Base-by-base conservation (phyloP, 2,113 vertebrate species). In the Macrotus californicus region DNA sequence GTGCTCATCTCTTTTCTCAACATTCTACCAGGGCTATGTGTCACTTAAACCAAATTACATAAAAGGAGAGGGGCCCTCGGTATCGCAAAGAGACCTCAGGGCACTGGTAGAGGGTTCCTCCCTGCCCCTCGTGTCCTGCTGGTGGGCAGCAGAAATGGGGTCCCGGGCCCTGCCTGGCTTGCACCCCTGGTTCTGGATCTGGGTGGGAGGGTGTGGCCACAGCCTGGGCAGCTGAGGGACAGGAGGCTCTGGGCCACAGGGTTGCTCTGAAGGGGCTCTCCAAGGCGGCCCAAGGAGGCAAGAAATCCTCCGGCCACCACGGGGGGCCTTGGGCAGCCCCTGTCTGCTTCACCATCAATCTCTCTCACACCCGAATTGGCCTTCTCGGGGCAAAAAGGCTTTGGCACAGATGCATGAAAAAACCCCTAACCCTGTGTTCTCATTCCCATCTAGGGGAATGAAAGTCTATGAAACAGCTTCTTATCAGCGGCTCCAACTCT, bases 391-490 rank as follows among this genome's bases (percentile, higher is more conserved):
- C 81, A 26, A 15, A 91, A 96, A 96, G 52, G 61, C 92, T 96
- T 82, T 96, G 85, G 31, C 64, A 94, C 83, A 83, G 59, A 94
- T 91, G 61, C 72, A 93, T 96, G 94, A 95, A 94, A 24, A 59
- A 24, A 0, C 56, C 52, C 52, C 85, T 52, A 7, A 2, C 7
- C 11, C 22, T 21, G 6, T 56, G 80, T 96, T 97, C 52, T 92
- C 50, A 16, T 92, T 97, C 93, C 80, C 82, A 73, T 86, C 80
- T 70, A 69, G 83, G 79, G 61, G 59, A 97, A 97, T 94, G 94
- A 92, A 97, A 96, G 97, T 95, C 96, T 89, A 94, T 66, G 85
- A 96, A 98, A 70, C 92, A 95, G 64, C 69, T 93, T 94, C 96
- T 96, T 96, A 85, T 89, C 73, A 18, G 87, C 54, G 36, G 76